Evolutionary conservation across 2,888 invertebrate species (phyloP), one percentile per base, ranked within the genome.

Genomic region (Eremobia ochroleuca): DNA sequence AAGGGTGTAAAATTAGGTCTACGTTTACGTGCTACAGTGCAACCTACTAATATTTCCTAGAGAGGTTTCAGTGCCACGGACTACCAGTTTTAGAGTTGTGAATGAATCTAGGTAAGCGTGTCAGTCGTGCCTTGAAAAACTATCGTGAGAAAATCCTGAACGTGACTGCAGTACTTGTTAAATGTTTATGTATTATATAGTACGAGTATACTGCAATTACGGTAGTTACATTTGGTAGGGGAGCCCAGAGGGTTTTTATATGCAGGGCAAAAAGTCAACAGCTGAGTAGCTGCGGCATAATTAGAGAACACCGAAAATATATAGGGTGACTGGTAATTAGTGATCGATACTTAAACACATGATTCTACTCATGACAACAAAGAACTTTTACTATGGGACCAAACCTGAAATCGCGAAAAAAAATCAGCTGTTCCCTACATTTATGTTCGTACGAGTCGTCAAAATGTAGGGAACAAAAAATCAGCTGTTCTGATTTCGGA

Each of bases 61-160:
- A 86, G 78, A 86, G 88, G 88, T 78, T 88, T 90, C 90, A 92
- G 87, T 90, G 89, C 88, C 92, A 91, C 78, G 90, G 88, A 87
- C 90, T 85, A 90, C 91, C 88, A 86, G 91, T 89, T 88, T 72
- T 73, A 73, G 77, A 75, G 73, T 85, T 85, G 87, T 86, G 73
- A 89, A 90, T 87, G 79, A 82, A 86, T 80, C 76, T 77, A 83
- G 78, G 73, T 61, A 83, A 85, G 49, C 40, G 75, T 82, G 87
- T 76, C 82, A 85, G 79, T 73, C 49, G 68, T 68, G 61, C 65
- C 74, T 83, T 83, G 69, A 79, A 67, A 76, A 67, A 66, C 9
- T 67, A 65, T 55, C 80, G 87, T 83, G 86, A 76, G 80, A 89
- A 82, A 81, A 81, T 73, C 18, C 31, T 66, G 43, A 40, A 76